Base-by-base conservation (phyloP, 2,797 vertebrate genomes). In the Delichon dasypus region DNA sequence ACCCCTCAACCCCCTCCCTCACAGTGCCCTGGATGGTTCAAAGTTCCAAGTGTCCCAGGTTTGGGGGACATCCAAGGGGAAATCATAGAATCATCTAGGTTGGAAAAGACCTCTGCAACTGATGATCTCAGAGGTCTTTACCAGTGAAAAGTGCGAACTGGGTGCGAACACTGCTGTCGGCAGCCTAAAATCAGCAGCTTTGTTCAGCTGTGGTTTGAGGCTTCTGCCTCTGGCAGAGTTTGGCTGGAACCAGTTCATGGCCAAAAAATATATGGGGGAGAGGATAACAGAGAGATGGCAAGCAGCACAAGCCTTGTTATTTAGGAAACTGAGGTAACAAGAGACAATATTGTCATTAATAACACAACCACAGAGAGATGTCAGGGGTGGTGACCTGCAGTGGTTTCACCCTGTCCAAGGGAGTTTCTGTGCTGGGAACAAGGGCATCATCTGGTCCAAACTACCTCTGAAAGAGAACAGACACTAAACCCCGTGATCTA, bases 111-210 rank as follows among this genome's bases (percentile, higher is more conserved):
- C 38, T 38, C 38, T 38, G 38, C 38, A 38, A 38, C 38, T 38
- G 38, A 38, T 38, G 38, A 38, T 38, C 11, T 38, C 38, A 38
- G 38, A 38, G 38, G 38, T 38, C 11, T 38, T 38, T n/a, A n/a
- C n/a, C n/a, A n/a, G n/a, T n/a, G n/a, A n/a, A n/a, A n/a, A n/a
- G n/a, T n/a, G n/a, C n/a, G n/a, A n/a, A n/a, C n/a, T n/a, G 21
- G 1, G 3, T 2, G 8, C 22, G 38, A 54, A 36, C 0, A 0
- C 22, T 64, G 38, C 57, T 26, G 27, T 17, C 1, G 0, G 65
- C 44, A 74, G 34, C 54, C 55, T 54, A 55, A 70, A 20, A 27
- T 32, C 67, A 42, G 61, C 73, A 83, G 82, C 77, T 86, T 38
- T 0, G 0, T 23, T 51, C 67, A 51, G n/a, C 38, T 34, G 40